Evolutionary conservation across 2,888 invertebrate genomes (phyloP), one percentile per base, ranked within the genome.

Genomic region (Clistopyga incitator): DNA sequence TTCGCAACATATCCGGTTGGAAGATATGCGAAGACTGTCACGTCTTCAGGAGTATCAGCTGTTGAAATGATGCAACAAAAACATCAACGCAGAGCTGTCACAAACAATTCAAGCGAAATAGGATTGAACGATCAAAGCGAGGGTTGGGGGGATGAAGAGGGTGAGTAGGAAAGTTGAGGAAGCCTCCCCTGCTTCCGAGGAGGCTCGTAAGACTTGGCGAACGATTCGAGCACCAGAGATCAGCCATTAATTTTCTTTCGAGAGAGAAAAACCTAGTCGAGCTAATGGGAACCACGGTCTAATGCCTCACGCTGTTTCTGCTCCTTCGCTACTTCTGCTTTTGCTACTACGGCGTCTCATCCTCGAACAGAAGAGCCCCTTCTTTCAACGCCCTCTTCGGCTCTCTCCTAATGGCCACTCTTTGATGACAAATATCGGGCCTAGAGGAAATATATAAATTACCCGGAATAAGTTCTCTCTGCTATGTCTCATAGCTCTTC

Each of bases 391-490:
- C 84, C 84, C 82, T 81, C 87, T 81, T 87, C 84, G 61, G 86
- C 90, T 90, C 90, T 89, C 90, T 89, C 87, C 92, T 93, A 93
- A 93, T 93, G 92, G 92, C 92, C 91, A 92, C 92, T 93, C 92
- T 92, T 93, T 92, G 92, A 92, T 93, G 93, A 93, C 93, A 93
- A 93, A 93, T 93, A 93, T 93, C 91, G 89, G 90, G 84, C 90
- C 80, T 88, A 90, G 92, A 90, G 92, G 90, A 93, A 93, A 93
- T 91, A 92, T 92, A 93, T 93, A 92, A 93, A 93, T 93, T 92
- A 92, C 90, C 89, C 87, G 85, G 87, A 85, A 87, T 87, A 89
- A 89, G 89, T 88, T 89, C 88, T 47, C 29, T 52, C 64, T 72
- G 34, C 42, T 34, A 47, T 65, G 61, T 59, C 50, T 59, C 67